Evolutionary conservation across 2,113 vertebrate genomes (phyloP), one percentile per base, ranked within the genome.

Genomic region (Peromyscus polionotus): DNA sequence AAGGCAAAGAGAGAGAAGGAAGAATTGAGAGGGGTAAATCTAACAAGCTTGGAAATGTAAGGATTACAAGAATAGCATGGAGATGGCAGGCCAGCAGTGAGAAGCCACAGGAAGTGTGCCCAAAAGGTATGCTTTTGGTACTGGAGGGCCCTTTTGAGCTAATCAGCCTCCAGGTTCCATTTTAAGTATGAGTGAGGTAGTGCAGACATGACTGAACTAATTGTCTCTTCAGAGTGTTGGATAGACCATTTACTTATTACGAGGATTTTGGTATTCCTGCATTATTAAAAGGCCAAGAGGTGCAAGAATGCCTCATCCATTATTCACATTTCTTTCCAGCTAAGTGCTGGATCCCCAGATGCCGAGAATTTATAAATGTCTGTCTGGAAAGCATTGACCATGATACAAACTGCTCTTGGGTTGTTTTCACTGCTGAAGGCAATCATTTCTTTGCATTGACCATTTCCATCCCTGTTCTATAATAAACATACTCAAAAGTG

Each of bases 251-350:
- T 94, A 97, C 76, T 68, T 88, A 20, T 77, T 92, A 97, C 93
- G 88, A 97, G 93, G 95, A 97, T 98, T 97, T 97, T 96, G 96
- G 92, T 95, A 97, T 98, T 97, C 98, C 97, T 98, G 96, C 95
- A 98, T 98, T 98, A 98, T 98, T 98, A 96, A 94, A 96, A 97
- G 98, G 67, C 97, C 96, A 97, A 91, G 97, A 98, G 98, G 98
- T 98, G 51, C 95, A 92, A 17, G 0, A 95, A 80, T 63, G 88
- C 91, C 97, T 98, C 98, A 98, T 98, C 98, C 96, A 77, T 98
- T 98, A 96, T 98, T 99, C 98, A 98, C 97, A 83, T 96, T 98
- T 98, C 98, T 98, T 98, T 98, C 96, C 98, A 98, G 98, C 95
- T 98, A 98, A 98, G 96, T 98, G 98, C 97, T 94, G 96, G 97